These are phyloP conservation scores for Notolepis coatsorum DNA, from an alignment of 2,797 vertebrate genomes.

Conservation along the genomic window DNA sequence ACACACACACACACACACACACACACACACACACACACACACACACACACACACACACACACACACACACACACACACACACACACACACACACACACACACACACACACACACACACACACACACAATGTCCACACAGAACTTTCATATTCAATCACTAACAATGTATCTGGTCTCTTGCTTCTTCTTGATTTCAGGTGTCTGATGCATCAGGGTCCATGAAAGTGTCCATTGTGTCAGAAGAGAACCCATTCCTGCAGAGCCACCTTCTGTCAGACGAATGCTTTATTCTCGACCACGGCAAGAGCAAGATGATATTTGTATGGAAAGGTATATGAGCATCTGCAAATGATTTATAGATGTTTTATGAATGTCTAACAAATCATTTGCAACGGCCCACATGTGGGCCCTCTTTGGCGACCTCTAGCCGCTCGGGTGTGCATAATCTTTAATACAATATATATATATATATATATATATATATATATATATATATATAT, in stretches of 20 bases:
- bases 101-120: too few relatives aligned
- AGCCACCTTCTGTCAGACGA: constrained; percentile 87
- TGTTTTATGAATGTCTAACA: too few relatives aligned
- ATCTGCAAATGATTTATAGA: too few relatives aligned
- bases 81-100: background rate
- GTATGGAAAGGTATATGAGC: constrained; percentile 97
- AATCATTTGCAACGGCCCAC: too few relatives aligned
- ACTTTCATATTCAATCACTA: too few relatives aligned
- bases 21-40: background rate
- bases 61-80: background rate
- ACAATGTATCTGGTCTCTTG: background rate
- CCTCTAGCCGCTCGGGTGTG: too few relatives aligned
- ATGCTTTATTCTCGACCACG: constrained; percentile 92
- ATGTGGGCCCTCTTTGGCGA: too few relatives aligned
- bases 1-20: background rate
- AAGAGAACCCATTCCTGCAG: constrained; percentile 90
- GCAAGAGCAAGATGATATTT: constrained; percentile 88
- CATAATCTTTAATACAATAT: too few relatives aligned
- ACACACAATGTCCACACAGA: too few relatives aligned
- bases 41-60: background rate
- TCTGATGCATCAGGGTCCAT: constrained; percentile 91
- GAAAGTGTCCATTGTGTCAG: constrained; percentile 82
- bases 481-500: too few relatives aligned
- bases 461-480: too few relatives aligned
- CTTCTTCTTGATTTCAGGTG: constrained; percentile 75